Evolutionary conservation across 2,113 vertebrate genomes (phyloP), one percentile per base, ranked within the genome.

Genomic region (Pipa parva): DNA sequence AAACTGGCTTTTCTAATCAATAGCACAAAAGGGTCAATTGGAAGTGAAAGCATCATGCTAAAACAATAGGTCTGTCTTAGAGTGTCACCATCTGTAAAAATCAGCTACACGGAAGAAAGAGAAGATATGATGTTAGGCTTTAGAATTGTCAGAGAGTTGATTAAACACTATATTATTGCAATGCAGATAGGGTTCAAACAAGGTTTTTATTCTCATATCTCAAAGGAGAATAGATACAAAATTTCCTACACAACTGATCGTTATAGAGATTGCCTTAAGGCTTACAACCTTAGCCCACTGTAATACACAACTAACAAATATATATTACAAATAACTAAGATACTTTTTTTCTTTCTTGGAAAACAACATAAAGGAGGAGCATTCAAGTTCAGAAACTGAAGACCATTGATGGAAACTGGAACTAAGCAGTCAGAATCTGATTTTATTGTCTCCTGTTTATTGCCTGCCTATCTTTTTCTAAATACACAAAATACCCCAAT

Each of bases 1-100:
- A 76, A 73, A 46, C 36, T 50, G 25, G 66, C 11, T 37, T 31
- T 48, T 10, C 18, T 73, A 56, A 80, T 73, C 7, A 33, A 78
- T 74, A 76, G 49, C 0, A 0, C 59, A 68, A 73, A 78, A 76
- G 73, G 66, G 66, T 84, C 84, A 83, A 84, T 58, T 76, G 70
- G 62, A 24, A 65, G 21, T 71, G 4, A 8, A 62, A 80, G 75
- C 75, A 57, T 17, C 48, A 76, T 17, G 73, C 42, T 46, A 77
- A 79, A 73, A 71, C 75, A 80, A 82, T 80, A 77, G 74, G 80
- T 76, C 74, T 72, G 73, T 73, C 75, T 58, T 83, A 59, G 62
- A 20, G 63, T 77, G 13, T 70, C 20, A 48, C 74, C 20, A 73
- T 72, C 15, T 45, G n/a, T 22, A 49, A 26, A 15, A 33, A 75